phyloP scores from a whole-genome alignment of 2,113 vertebrate genomes.

The Serilophus lunatus region DNA sequence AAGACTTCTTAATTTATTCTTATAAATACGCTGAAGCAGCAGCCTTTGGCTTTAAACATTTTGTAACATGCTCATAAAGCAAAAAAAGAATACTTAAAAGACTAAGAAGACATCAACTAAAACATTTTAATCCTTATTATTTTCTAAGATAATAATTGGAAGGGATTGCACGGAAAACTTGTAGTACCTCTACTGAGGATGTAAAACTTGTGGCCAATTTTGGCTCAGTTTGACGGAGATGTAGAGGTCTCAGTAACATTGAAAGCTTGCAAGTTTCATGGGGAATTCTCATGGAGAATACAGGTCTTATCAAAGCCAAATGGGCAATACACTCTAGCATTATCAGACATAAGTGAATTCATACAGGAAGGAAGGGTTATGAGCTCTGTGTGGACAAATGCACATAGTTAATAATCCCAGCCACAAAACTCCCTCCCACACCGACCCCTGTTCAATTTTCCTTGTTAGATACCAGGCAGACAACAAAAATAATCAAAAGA shows the following conservation, averaged over 20 bases:
- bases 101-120: not conserved
- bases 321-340: not conserved
- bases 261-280: not conserved
- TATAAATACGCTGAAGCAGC: not conserved
- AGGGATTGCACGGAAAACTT: not conserved
- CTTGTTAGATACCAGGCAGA: not conserved
- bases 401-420: not conserved
- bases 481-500: not conserved
- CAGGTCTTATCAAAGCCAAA: not conserved
- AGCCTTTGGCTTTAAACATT: not conserved
- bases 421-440: not conserved
- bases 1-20: not conserved
- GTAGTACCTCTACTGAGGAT: not conserved
- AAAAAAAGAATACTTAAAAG: not conserved
- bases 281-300: not conserved
- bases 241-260: not conserved
- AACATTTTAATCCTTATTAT: not conserved
- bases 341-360: not conserved
- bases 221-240: not conserved
- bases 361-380: not conserved
- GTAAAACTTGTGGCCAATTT: not conserved
- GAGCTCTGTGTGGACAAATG: not conserved
- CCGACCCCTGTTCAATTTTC: not conserved
- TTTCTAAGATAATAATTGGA: not conserved
- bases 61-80: not conserved